Evolutionary conservation across 2,888 invertebrate species (phyloP).

Genomic region (Linnaemya vulpina): DNA sequence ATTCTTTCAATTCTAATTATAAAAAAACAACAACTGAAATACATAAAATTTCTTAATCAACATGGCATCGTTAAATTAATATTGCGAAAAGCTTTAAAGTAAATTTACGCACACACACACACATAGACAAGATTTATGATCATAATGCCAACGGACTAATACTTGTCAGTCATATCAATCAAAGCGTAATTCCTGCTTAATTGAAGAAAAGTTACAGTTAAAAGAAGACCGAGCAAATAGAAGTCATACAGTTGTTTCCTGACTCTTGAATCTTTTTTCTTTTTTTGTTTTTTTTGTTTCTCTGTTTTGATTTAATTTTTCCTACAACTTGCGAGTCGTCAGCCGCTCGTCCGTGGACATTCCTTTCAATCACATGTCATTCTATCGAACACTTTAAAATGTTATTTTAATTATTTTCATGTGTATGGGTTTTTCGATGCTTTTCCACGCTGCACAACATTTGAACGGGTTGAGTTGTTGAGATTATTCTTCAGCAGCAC

Average conservation of each 20-base stretch:
- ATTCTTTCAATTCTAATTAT: neutral
- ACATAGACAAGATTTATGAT: constrained; percentile 41
- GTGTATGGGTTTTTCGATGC: constrained; percentile 25
- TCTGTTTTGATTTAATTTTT: constrained; percentile 14
- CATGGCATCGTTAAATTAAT: neutral
- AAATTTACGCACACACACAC: neutral
- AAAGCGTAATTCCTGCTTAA: constrained; percentile 48
- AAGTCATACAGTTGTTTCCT: constrained; percentile 51
- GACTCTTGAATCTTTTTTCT: constrained; percentile 1
- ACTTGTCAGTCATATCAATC: constrained; percentile 65
- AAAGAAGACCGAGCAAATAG: constrained; percentile 10
- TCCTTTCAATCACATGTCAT: constrained; percentile 71
- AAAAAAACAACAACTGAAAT: neutral
- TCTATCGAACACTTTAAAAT: constrained; percentile 64
- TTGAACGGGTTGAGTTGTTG: constrained; percentile 11
- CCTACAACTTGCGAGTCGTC: constrained; percentile 37
- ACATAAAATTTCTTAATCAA: neutral
- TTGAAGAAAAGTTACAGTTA: constrained; percentile 28
- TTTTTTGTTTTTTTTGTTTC: constrained; percentile 3
- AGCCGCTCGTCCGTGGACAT: constrained; percentile 56
- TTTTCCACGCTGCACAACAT: too few relatives aligned
- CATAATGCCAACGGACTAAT: constrained; percentile 40
- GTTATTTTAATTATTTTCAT: constrained; percentile 64
- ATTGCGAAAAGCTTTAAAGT: neutral
- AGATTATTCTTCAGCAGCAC: constrained; percentile 10